phyloP scores from a whole-genome alignment of 2,113 vertebrate species.

The Paratilapia polleni region DNA sequence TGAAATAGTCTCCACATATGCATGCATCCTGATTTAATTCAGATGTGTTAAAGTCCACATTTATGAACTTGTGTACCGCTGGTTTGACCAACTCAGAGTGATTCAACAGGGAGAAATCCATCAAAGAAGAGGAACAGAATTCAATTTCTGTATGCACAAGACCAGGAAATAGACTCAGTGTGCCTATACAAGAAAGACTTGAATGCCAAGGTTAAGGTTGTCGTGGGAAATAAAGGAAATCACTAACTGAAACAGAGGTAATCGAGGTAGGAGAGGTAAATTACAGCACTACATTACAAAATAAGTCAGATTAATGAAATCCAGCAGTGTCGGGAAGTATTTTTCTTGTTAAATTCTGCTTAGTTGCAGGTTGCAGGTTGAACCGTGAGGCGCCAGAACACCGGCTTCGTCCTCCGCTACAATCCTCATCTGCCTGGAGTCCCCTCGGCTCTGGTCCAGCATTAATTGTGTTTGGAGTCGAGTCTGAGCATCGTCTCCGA shows the following conservation, averaged over 20 bases:
- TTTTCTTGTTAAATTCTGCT: not conserved
- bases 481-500: slow-evolving; percentile 38
- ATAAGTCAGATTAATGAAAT: not conserved
- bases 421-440: slow-evolving; percentile 33
- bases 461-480: slow-evolving; percentile 51
- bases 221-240: not conserved
- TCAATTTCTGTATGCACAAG: not conserved
- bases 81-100: not conserved
- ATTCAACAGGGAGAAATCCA: not conserved
- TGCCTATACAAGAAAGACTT: not conserved
- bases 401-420: slow-evolving; percentile 1
- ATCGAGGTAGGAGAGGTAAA: not conserved
- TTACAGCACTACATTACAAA: not conserved
- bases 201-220: not conserved
- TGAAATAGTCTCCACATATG: not conserved
- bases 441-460: slow-evolving; percentile 45
- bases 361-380: slow-evolving; percentile 17
- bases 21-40: not conserved
- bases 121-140: slow-evolving; percentile 1
- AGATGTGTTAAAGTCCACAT: not conserved
- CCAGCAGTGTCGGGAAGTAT: not conserved
- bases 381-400: slow-evolving; percentile 25
- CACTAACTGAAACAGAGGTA: not conserved
- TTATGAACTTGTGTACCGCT: not conserved
- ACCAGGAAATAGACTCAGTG: not conserved